These are phyloP conservation scores for Enteromius thamalakanensis DNA, from an alignment of 2,797 vertebrate genomes.

Conservation along the genomic window DNA sequence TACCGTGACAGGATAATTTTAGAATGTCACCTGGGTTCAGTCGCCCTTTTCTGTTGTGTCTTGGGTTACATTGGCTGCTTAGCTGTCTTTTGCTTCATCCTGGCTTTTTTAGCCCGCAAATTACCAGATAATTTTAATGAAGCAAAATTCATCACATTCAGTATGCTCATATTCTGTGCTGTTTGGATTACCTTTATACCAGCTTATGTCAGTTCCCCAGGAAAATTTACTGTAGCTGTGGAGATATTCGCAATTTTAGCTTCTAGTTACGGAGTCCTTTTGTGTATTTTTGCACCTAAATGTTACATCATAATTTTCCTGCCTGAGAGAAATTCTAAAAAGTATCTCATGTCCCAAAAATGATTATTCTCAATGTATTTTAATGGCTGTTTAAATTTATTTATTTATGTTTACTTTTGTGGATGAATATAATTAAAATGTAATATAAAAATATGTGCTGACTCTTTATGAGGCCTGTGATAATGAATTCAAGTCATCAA, in stretches of 20 bases:
- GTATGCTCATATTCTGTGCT: constrained; percentile 82
- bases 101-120: constrained; percentile 80
- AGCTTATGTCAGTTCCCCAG: constrained; percentile 80
- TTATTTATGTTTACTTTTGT: neutral
- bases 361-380: neutral
- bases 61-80: constrained; percentile 80
- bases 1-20: constrained; percentile 71
- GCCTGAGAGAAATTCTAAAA: constrained; percentile 67
- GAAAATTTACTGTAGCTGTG: constrained; percentile 79
- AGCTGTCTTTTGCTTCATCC: constrained; percentile 76
- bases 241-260: constrained; percentile 83
- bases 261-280: constrained; percentile 80
- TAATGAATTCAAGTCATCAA: neutral
- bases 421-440: neutral
- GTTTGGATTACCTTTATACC: constrained; percentile 82
- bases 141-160: constrained; percentile 82
- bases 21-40: constrained; percentile 76
- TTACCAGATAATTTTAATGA: constrained; percentile 82
- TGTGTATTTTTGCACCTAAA: constrained; percentile 68
- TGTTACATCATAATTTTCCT: constrained; percentile 67
- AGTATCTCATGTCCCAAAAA: constrained; percentile 59
- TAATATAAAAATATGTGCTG: neutral
- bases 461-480: neutral
- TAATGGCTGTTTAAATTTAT: neutral
- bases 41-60: constrained; percentile 72